Evolutionary conservation across 2,113 vertebrate genomes (phyloP), one percentile per base, ranked within the genome.

Genomic region (Dromiciops gliroides): DNA sequence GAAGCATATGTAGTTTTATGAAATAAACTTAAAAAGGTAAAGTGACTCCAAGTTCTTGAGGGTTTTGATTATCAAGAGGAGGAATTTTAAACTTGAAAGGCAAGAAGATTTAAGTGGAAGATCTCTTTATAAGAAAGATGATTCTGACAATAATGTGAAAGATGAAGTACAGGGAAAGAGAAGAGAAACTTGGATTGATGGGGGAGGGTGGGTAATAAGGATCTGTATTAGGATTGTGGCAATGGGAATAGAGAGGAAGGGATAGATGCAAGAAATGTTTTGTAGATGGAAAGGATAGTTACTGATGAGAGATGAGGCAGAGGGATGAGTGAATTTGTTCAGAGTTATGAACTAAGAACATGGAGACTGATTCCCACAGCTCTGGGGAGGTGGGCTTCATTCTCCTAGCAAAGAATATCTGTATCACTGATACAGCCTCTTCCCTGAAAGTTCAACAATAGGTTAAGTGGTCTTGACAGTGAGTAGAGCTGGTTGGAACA

Each of bases 191-290:
- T 75, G 67, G 37, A 83, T 83, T 23, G 44, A 83, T 83, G 19
- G 19, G 28, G 50, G 22, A n/a, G 19, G 48, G 28, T 19, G 47
- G 12, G 9, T 31, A 50, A 88, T 53, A 89, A 92, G 89, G 26
- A 52, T 47, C 50, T 95, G 50, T 95, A 92, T 1, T 94, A 23
- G 28, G 91, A 83, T 83, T 44, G 23, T 83, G 67, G n/a, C n/a
- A 83, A 83, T 44, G n/a, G n/a, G n/a, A 83, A 83, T 44, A 83
- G 26, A 31, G 53, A 56, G 67, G n/a, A 83, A 83, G 2, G n/a
- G 16, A 83, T 22, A 22, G 67, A 44, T 44, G n/a, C 16, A 83
- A 83, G n/a, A 44, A 83, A 10, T 83, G 19, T 44, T 44, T 83
- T 83, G 67, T 5, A 44, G 6, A 23, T 44, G n/a, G 67, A 44